Conservation (phyloP, 2,888 invertebrate genomes). For the Caenorhabditis zanzibari region DNA sequence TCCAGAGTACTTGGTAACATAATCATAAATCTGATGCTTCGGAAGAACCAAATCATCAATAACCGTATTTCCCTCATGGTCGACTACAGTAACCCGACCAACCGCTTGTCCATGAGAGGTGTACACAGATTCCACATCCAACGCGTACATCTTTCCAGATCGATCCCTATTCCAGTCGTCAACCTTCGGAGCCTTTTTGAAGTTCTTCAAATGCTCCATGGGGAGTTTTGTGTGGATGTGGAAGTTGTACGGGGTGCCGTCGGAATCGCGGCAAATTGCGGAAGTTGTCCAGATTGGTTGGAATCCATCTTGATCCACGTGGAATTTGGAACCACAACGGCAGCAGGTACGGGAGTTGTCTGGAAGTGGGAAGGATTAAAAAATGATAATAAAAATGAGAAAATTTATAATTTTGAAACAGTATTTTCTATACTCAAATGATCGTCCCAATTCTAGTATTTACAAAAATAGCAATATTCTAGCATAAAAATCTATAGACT, state of each 20-base stretch:
- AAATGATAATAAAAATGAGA: too few species aligned
- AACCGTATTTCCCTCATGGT: neutral
- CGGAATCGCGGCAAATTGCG: neutral
- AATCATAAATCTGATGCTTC: neutral
- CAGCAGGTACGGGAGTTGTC: neutral
- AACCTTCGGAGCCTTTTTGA: neutral
- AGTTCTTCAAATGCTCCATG: neutral
- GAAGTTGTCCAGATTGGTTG: neutral
- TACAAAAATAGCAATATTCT: too few species aligned
- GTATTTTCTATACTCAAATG: too few species aligned
- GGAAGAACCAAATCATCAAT: neutral
- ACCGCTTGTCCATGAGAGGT: slow-evolving; percentile 7
- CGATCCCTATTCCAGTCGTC: neutral
- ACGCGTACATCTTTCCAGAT: neutral
- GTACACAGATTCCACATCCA: slow-evolving; percentile 16
- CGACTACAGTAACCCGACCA: slow-evolving; percentile 12
- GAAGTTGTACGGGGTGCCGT: neutral
- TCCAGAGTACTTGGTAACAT: slow-evolving; percentile 11
- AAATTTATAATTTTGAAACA: too few species aligned
- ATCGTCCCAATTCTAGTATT: too few species aligned
- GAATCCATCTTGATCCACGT: neutral
- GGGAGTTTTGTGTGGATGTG: neutral
- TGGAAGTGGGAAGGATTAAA: neutral
- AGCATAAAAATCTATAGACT: too few species aligned
- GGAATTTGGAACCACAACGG: neutral